Evolutionary conservation across 1,140 invertebrate genomes (phyloP), one percentile per base, ranked within the genome.

Genomic region (Drosophila takahashii): DNA sequence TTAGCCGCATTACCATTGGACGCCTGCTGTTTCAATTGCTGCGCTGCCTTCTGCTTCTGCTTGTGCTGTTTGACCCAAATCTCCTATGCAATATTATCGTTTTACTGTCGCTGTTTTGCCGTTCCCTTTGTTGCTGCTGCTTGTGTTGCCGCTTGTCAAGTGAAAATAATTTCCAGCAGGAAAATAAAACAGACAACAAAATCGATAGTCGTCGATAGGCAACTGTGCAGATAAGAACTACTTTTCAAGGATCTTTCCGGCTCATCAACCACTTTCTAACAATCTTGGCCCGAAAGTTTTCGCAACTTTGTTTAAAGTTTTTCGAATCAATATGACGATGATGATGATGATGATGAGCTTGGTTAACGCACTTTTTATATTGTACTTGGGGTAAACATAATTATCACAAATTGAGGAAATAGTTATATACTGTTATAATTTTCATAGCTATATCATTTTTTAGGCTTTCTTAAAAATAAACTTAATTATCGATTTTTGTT

Each of bases 71-170:
- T 70, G 66, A 70, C 66, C 66, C 64, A 70, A 70, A 70, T 70
- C 64, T 70, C 64, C 66, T 48, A 69, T 39, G 50, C 66, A 70
- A 70, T 70, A 70, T 70, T 70, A 70, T 70, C 50, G 66, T 70
- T 69, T 62, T 41, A 59, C 64, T 70, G 62, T 47, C 39, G 61
- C 47, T 52, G 32, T 10, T 47, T 32, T 51, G 58, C 18, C 16
- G 2, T 50, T 51, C 9, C 39, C n/a, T 29, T 62, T 48, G 62
- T 66, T 66, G 59, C 44, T 53, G 37, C 7, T 44, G 29, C 7
- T 62, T 70, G 32, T 47, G 29, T 45, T 51, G 42, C 50, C 26
- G 59, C 64, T 42, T 62, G 66, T 70, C 66, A 70, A 70, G 66
- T 70, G 66, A 66, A 70, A 70, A 70, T 70, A 70, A 70, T 70